phyloP scores from a whole-genome alignment of 2,888 invertebrate species.

The Synanthedon vespiformis region DNA sequence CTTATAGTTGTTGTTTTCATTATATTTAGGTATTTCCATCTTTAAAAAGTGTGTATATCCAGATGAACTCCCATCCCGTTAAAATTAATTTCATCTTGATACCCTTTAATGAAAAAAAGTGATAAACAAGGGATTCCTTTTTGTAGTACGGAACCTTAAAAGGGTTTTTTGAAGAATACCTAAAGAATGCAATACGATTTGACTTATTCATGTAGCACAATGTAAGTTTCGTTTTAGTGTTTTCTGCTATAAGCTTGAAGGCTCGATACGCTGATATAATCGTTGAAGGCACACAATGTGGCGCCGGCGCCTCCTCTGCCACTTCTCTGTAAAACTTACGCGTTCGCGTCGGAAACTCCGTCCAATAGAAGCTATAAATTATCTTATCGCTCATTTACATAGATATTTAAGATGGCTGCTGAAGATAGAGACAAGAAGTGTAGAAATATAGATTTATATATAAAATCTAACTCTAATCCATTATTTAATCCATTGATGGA shows the following conservation, averaged over 20 bases:
- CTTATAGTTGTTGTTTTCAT: too few species aligned
- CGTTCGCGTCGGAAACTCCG: conserved; percentile 25
- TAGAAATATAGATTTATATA: neutral
- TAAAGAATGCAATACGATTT: conserved; percentile 6
- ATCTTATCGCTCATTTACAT: conserved; percentile 9
- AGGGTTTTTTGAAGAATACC: too few species aligned
- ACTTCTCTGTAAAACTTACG: conserved; percentile 23
- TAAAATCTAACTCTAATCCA: too few species aligned
- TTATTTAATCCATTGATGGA: too few species aligned
- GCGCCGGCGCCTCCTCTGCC: conserved; percentile 13
- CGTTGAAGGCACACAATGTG: conserved; percentile 11
- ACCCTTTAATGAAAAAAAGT: too few species aligned
- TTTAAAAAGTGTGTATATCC: too few species aligned
- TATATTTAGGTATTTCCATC: too few species aligned
- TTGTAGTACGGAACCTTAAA: too few species aligned
- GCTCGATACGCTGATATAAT: conserved; percentile 35
- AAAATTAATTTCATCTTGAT: too few species aligned
- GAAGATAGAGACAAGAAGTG: neutral
- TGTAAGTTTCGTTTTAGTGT: neutral
- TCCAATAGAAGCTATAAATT: conserved; percentile 1
- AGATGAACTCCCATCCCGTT: too few species aligned
- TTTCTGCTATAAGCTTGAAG: conserved; percentile 15
- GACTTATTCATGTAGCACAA: conserved; percentile 32
- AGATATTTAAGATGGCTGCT: neutral
- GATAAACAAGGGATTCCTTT: too few species aligned